These are phyloP conservation scores for Australoheros scitulus DNA, from an alignment of 2,113 vertebrate genomes.

Conservation along the genomic window DNA sequence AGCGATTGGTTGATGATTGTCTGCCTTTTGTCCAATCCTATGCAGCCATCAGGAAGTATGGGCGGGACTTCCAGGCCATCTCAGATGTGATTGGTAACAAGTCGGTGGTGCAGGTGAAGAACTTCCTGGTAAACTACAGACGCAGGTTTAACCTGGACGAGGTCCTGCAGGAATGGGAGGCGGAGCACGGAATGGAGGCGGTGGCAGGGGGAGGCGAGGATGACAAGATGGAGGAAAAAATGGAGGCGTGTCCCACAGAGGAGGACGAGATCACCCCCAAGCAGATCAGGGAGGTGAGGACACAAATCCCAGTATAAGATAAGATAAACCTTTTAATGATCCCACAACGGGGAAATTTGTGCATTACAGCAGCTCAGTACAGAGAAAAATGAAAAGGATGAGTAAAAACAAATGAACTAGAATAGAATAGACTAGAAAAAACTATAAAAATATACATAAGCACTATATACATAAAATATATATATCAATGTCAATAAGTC, in stretches of 20 bases:
- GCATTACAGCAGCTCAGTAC: too few species aligned
- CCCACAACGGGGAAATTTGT: too few species aligned
- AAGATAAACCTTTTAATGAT: too few species aligned
- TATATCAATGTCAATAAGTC: too few species aligned
- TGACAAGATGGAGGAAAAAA: constrained; percentile 87
- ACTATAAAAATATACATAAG: too few species aligned
- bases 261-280: constrained; percentile 77
- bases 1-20: neutral
- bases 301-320: neutral
- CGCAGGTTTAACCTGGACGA: constrained; percentile 98
- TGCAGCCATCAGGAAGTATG: constrained; percentile 94
- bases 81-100: constrained; percentile 99
- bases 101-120: constrained; percentile 96
- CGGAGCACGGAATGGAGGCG: constrained; percentile 89
- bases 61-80: constrained; percentile 96
- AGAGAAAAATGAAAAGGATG: too few species aligned
- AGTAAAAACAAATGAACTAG: too few species aligned
- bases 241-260: constrained; percentile 78
- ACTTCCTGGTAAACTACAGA: constrained; percentile 98
- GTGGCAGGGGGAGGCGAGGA: constrained; percentile 59
- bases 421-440: too few species aligned
- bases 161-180: constrained; percentile 97
- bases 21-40: constrained; percentile 15
- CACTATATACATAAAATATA: too few species aligned
- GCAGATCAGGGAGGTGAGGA: constrained; percentile 81